phyloP scores from a whole-genome alignment of 1,140 invertebrate genomes.

The Cotesia glomerata region DNA sequence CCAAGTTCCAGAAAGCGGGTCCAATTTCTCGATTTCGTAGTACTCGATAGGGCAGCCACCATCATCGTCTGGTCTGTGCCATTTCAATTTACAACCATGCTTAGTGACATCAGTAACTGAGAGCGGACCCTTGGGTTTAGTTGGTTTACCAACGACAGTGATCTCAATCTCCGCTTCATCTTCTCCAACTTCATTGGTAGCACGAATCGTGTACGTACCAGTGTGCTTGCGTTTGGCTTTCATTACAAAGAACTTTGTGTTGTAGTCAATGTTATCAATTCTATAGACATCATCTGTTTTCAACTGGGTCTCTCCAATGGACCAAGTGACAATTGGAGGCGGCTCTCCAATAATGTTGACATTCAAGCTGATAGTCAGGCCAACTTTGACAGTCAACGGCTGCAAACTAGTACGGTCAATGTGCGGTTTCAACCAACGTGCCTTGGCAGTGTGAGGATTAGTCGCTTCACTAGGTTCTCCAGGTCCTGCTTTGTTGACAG shows the following conservation, averaged over 20 bases:
- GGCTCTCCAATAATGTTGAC: slow-evolving; percentile 94
- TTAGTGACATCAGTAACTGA: slow-evolving; percentile 91
- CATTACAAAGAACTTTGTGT: slow-evolving; percentile 87
- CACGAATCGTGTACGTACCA: slow-evolving; percentile 91
- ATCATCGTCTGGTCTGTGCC: slow-evolving; percentile 93
- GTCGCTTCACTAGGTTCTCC: slow-evolving; percentile 95
- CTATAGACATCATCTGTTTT: slow-evolving; percentile 72
- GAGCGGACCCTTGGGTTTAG: slow-evolving; percentile 74
- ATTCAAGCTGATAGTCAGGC: slow-evolving; percentile 88
- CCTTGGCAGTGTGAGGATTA: slow-evolving; percentile 93
- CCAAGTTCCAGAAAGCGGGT: slow-evolving; percentile 92
- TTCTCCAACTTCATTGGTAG: slow-evolving; percentile 92
- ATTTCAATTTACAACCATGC: slow-evolving; percentile 90
- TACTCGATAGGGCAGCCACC: slow-evolving; percentile 91
- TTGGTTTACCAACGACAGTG: slow-evolving; percentile 75
- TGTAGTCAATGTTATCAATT: slow-evolving; percentile 87
- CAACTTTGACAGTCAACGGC: slow-evolving; percentile 84
- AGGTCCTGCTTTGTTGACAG: slow-evolving; percentile 94
- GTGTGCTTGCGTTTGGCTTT: slow-evolving; percentile 81
- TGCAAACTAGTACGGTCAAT: slow-evolving; percentile 92
- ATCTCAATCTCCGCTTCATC: slow-evolving; percentile 92
- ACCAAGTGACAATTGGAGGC: slow-evolving; percentile 90
- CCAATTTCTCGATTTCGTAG: slow-evolving; percentile 97
- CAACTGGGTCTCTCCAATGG: slow-evolving; percentile 78
- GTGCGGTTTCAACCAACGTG: slow-evolving; percentile 87